Base-by-base conservation (phyloP, 2,113 vertebrate genomes). In the Syngnathus scovelli region DNA sequence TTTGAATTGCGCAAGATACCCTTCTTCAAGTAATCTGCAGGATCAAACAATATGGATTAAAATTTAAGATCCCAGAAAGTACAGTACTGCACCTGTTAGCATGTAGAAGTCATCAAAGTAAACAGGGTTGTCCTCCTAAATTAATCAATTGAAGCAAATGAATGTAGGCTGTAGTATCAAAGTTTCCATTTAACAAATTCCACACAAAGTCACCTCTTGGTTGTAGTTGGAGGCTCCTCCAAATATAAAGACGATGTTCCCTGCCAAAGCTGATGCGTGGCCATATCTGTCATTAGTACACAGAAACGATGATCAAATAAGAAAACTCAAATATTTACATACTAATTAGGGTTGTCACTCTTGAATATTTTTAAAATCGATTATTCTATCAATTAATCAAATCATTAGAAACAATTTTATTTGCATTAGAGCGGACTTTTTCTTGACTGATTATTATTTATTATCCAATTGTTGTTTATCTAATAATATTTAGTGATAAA, bases 101-200 rank as follows among this genome's bases (percentile, higher is more conserved):
- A 92, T 91, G 86, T 90, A 89, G 83, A 93, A 93, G 81, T 93
- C 89, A 52, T 83, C 92, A 44, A 90, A 80, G 83, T 91, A 92
- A 78, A 86, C 61, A 44, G 70, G 62, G 27, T 67, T 43, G 38
- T 80, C 75, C 49, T 85, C 78, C 92, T 92, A 72, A 76, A 39
- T 48, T 39, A 66, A 75, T 4, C 10, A 62, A 18, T 68, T 59
- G 3, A 58, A 5, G 19, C 13, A 64, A 6, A 60, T n/a, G 0
- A 48, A 8, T 15, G 48, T 33, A 3, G 0, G 11, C 66, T 58
- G 23, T 48, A 27, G 2, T 27, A 23, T 5, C 23, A 7, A 12
- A 10, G 27, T 44, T 58, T 39, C 18, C 5, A 6, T 36, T n/a
- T 49, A 19, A 61, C 66, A 36, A 68, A 36, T 44, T 27, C 55